Evolutionary conservation across 2,888 invertebrate species (phyloP).

Genomic region (Agrochola lychnidis): DNA sequence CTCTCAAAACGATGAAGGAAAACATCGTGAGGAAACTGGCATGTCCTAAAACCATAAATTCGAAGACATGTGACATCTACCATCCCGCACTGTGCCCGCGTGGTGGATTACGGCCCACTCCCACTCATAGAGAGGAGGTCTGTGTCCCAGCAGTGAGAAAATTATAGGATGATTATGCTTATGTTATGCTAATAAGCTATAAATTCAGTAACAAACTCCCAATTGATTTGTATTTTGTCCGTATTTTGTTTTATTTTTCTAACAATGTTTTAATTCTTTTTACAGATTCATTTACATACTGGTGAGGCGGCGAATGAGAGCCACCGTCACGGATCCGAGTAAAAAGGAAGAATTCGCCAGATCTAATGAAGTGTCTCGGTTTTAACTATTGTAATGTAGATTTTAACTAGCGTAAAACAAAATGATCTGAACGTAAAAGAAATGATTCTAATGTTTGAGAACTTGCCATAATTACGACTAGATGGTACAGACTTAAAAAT

Average conservation of each 20-base stretch:
- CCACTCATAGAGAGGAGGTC: too few species aligned
- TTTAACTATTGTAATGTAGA: constrained; percentile 67
- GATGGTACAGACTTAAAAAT: constrained; percentile 4
- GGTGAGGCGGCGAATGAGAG: constrained; percentile 73
- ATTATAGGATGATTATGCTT: too few species aligned
- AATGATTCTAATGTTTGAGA: constrained; percentile 10
- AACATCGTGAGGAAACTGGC: too few species aligned
- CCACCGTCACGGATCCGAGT: constrained; percentile 70
- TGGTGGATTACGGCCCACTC: too few species aligned
- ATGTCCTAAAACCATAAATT: too few species aligned
- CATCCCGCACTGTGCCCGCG: too few species aligned
- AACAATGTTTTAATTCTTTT: constrained; percentile 45
- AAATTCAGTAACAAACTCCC: not conserved
- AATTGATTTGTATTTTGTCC: not conserved
- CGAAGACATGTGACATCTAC: too few species aligned
- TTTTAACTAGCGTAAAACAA: constrained; percentile 23
- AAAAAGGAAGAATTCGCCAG: constrained; percentile 82
- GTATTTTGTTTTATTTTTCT: not conserved
- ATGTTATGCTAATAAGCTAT: not conserved
- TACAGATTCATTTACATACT: constrained; percentile 81
- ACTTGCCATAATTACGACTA: constrained; percentile 9
- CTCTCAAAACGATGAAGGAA: too few species aligned
- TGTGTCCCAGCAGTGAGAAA: too few species aligned
- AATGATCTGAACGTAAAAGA: constrained; percentile 31
- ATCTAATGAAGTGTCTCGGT: constrained; percentile 82